Base-by-base conservation (phyloP, 1,140 invertebrate species). In the Pseudomyrmex dendroicus region DNA sequence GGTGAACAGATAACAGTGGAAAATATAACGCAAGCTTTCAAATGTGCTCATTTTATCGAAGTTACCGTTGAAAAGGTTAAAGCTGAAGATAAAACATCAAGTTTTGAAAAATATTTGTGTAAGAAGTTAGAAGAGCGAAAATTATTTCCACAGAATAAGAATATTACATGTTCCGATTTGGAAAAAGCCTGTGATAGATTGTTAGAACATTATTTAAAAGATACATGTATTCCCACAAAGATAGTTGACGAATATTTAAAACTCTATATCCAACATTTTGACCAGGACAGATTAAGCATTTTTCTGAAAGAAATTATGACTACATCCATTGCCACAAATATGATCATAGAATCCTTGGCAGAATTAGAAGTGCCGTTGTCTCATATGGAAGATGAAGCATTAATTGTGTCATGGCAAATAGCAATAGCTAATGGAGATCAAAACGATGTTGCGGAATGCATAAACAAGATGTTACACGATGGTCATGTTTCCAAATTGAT, bases 361-460 rank as follows among this genome's bases (percentile, higher is more conserved):
- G 78, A 89, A n/a, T 68, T 92, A 62, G 90, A 86, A 20, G n/a
- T 92, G 12, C 25, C 89, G 8, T 20, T 73, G 13, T 82, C 44
- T 1, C 56, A 88, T 1, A 78, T 94, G 9, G 89, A 94, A 13
- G 82, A 91, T n/a, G 90, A 94, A 48, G 85, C 91, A 56, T 83
- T 93, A 56, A 62, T 92, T 5, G 78, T 87, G 46, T 78, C 90
- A 10, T 95, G 95, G 95, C 86, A 91, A 77, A 85, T 89, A 46
- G 86, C 92, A 67, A 59, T 89, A n/a, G 77, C 89, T 66, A 82
- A 76, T 73, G 93, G 93, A 22, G 87, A 93, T 82, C 17, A 86
- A 54, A 73, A 90, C 3, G 78, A 89, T 74, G 73, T 95, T 63
- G 66, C 63, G 12, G 57, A 93, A 52, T 90, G 84, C 46, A 88